These are phyloP conservation scores for Drosophila nr. medialis DNA, from an alignment of 2,888 invertebrate genomes.

Conservation along the genomic window DNA sequence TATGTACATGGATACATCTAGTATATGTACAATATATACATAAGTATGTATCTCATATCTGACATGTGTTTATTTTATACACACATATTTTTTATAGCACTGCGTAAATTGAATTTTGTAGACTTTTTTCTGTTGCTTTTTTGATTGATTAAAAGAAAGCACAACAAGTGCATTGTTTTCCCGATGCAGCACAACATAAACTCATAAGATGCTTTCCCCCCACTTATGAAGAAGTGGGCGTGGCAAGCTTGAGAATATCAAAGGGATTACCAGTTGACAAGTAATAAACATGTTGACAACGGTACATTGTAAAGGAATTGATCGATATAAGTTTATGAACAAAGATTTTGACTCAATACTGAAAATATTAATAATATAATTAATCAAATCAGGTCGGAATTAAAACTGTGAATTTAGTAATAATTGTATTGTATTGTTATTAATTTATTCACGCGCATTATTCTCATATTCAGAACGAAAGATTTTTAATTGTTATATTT, in stretches of 20 bases:
- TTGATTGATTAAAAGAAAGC: slow-evolving; percentile 52
- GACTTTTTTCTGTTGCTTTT: slow-evolving; percentile 21
- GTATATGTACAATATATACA: slow-evolving; percentile 10
- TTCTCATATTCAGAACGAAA: not conserved
- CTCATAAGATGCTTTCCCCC: not conserved
- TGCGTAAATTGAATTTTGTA: slow-evolving; percentile 26
- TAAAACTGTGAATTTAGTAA: not conserved
- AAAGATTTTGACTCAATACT: not conserved
- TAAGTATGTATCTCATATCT: slow-evolving; percentile 26
- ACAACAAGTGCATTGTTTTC: slow-evolving; percentile 33
- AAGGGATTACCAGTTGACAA: slow-evolving; percentile 25
- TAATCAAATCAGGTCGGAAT: not conserved
- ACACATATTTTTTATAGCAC: not conserved
- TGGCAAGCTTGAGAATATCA: slow-evolving; percentile 7
- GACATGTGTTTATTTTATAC: slow-evolving; percentile 22
- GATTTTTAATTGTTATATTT: not conserved
- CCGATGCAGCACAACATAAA: slow-evolving; percentile 1
- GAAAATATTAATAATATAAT: not conserved
- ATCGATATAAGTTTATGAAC: not conserved
- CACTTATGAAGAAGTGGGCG: slow-evolving; percentile 1
- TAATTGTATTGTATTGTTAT: too few species aligned
- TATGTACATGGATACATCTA: slow-evolving; percentile 35
- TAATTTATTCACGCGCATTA: not conserved
- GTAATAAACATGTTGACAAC: slow-evolving; percentile 16
- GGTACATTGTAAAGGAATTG: not conserved